Evolutionary conservation across 2,797 vertebrate genomes (phyloP).

Genomic region (Falco cherrug): DNA sequence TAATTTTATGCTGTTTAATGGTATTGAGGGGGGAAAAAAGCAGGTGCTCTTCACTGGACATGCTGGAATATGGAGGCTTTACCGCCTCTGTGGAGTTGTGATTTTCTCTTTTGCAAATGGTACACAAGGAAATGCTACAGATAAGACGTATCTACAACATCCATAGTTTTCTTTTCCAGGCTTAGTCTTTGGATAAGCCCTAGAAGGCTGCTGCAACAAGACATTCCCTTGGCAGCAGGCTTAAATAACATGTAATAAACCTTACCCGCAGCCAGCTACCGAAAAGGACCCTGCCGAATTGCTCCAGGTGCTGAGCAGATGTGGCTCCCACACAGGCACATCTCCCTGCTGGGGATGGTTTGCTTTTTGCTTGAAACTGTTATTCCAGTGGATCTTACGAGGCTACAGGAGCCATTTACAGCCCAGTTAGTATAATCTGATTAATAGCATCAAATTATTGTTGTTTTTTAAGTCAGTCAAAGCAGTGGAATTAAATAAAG

Average conservation of each 20-base stretch:
- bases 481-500: neutral
- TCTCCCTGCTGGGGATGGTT: rapidly evolving
- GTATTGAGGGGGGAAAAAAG: rapidly evolving
- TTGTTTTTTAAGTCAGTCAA: neutral
- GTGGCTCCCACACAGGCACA: neutral
- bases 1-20: neutral
- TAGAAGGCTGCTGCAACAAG: neutral
- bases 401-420: neutral
- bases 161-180: neutral
- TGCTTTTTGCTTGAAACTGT: rapidly evolving
- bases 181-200: neutral
- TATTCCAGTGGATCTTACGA: neutral
- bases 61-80: neutral
- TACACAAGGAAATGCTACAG: neutral
- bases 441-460: neutral
- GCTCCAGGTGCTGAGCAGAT: neutral
- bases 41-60: neutral
- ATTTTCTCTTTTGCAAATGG: neutral
- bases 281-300: neutral
- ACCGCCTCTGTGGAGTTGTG: neutral
- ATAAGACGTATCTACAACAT: neutral
- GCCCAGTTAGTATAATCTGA: neutral
- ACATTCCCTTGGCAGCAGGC: neutral
- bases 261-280: neutral
- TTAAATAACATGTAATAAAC: neutral